phyloP scores from a whole-genome alignment of 2,113 vertebrate genomes.

The Octodon degus region DNA sequence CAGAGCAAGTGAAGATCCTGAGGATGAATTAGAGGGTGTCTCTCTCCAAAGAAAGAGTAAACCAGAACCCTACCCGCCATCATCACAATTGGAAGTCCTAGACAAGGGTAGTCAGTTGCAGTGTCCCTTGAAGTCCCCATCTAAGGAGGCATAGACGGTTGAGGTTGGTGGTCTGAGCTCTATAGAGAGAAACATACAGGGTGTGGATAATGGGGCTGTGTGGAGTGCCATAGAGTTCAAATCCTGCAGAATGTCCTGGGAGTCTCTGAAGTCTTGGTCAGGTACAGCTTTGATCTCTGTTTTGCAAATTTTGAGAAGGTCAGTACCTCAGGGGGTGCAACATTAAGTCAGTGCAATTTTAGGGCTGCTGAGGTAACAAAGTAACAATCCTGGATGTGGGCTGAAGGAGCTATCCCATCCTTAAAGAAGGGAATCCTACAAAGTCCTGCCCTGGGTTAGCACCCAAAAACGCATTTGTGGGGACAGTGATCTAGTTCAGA shows the following conservation, averaged over 20 bases:
- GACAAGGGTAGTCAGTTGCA: too few relatives aligned
- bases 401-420: not conserved
- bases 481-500: too few relatives aligned
- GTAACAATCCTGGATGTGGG: not conserved
- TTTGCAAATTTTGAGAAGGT: not conserved
- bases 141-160: not conserved
- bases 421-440: not conserved
- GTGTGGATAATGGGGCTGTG: not conserved
- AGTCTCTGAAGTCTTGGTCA: not conserved
- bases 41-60: not conserved
- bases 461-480: too few relatives aligned
- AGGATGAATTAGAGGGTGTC: not conserved
- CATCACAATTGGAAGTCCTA: not conserved
- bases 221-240: not conserved
- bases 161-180: not conserved
- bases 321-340: accelerated
- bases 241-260: not conserved
- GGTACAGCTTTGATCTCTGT: not conserved
- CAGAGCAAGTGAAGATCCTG: not conserved
- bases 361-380: not conserved
- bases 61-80: not conserved
- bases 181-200: not conserved
- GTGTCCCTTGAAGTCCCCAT: not conserved
- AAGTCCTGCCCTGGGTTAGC: not conserved
- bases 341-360: not conserved